A percentile compares a stretch with the other conserved stretches of the same genome.
Conservation (phyloP, 64 coral and sea anemone species). For the Stylophora pistillata region DNA sequence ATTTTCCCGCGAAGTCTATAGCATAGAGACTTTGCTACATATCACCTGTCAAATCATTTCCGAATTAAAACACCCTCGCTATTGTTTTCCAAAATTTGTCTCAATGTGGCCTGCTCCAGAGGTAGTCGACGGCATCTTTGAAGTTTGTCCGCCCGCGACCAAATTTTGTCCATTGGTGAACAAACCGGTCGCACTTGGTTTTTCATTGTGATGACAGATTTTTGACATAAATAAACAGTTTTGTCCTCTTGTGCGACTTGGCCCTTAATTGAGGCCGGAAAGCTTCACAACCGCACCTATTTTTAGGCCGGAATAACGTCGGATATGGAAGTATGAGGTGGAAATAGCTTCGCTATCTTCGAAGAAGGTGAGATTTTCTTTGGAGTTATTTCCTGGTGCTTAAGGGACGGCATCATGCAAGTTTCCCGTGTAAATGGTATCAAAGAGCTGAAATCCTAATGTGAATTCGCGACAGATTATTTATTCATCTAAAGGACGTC, state of each 20-base stretch:
- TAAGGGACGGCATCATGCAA: too few species aligned
- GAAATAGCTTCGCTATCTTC: too few species aligned
- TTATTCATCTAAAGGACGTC: too few species aligned
- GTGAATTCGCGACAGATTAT: too few species aligned
- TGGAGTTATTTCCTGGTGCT: too few species aligned
- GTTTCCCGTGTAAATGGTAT: too few species aligned
- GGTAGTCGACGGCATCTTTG: constrained; percentile 27
- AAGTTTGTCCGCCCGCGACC: constrained; percentile 19
- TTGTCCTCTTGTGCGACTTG: constrained; percentile 39
- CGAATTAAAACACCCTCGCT: constrained; percentile 11
- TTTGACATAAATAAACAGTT: constrained; percentile 41
- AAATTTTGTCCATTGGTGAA: constrained; percentile 37
- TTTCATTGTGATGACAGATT: constrained; percentile 58
- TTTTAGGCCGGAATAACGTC: too few species aligned
- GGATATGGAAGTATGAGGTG: too few species aligned
- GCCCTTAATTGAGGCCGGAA: too few species aligned
- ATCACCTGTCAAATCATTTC: constrained; percentile 29
- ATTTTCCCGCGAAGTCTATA: constrained; percentile 11
- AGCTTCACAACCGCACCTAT: too few species aligned
- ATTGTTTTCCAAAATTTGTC: constrained; percentile 33
- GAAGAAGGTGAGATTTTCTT: too few species aligned
- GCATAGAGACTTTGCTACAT: constrained; percentile 28
- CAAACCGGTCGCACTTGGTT: constrained; percentile 59
- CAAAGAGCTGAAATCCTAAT: too few species aligned
- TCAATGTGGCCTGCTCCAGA: constrained; percentile 27